Evolutionary conservation across 2,113 vertebrate genomes (phyloP), one percentile per base, ranked within the genome.

Genomic region (Hassar affinis): DNA sequence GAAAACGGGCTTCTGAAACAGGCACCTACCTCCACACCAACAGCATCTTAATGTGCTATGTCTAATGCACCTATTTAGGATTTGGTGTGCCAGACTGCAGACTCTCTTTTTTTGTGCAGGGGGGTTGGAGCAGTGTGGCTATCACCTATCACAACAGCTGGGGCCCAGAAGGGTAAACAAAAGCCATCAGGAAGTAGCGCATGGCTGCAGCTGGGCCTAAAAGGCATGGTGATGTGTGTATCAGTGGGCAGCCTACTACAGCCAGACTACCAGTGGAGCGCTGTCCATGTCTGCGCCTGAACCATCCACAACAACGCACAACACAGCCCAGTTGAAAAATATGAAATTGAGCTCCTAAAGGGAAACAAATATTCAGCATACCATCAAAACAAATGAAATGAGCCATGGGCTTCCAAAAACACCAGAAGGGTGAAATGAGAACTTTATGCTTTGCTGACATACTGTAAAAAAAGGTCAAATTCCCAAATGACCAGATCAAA

Each of bases 31-130:
- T 85, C 91, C 93, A 91, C 92, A 93, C 93, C 92, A 94, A 90
- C 93, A 92, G 92, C 89, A 89, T 69, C 88, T 90, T 94, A 94
- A 94, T 93, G 91, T 84, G 88, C 91, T 94, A 93, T 94, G 93
- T 94, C 93, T 95, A 94, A 95, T 94, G 92, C 89, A 89, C 88
- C 93, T 92, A 93, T 94, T 95, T 94, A 94, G 92, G 87, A 91
- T 93, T 92, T 91, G 90, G 91, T 89, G 93, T 77, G 92, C 92
- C 94, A 91, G 85, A 89, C 91, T 87, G 93, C 92, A 89, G 91
- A 91, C 88, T 91, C 88, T 89, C 89, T 91, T 38, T 20, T 68
- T 68, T 68, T 72, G 20, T 49, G 45, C n/a, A 86, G 86, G 90
- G 75, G 56, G 47, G 3, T 35, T 87, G 86, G 85, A 90, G 85